Percentiles rank a stretch among this genome's conserved stretches.
phyloP scores from a whole-genome alignment of 2,113 vertebrate genomes.

The Cynoglossus semilaevis region DNA sequence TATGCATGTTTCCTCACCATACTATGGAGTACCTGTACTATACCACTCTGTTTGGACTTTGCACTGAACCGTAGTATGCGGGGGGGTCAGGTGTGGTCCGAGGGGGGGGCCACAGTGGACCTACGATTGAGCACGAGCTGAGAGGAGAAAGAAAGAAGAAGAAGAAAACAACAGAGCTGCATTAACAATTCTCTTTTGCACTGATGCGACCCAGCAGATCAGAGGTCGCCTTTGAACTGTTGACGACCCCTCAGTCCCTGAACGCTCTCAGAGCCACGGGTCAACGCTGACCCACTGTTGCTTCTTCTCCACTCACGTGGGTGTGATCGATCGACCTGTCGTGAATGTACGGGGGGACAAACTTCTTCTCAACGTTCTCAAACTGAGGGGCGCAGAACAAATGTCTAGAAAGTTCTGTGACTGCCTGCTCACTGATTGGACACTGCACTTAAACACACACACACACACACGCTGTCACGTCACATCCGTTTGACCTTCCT shows the following conservation, averaged over 20 bases:
- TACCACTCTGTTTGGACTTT: conserved; percentile 75
- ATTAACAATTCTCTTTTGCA: conserved; percentile 65
- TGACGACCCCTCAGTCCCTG: conserved; percentile 40
- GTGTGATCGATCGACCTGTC: too few relatives aligned
- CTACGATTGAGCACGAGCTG: conserved; percentile 14
- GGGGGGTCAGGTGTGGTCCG: too few relatives aligned
- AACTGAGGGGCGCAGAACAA: too few relatives aligned
- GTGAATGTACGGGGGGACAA: conserved; percentile 61
- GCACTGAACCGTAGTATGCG: conserved; percentile 76
- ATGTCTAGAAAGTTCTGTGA: too few relatives aligned
- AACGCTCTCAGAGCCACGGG: conserved; percentile 50
- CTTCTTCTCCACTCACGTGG: conserved; percentile 31
- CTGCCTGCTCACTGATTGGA: neutral
- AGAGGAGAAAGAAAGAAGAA: conserved; percentile 25
- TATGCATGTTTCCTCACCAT: conserved; percentile 76
- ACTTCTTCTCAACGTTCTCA: neutral
- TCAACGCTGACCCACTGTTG: conserved; percentile 68
- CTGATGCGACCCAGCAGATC: conserved; percentile 69
- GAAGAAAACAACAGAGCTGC: conserved; percentile 33
- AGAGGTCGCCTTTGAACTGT: conserved; percentile 65
- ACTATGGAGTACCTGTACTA: conserved; percentile 72
- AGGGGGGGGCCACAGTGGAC: conserved; percentile 42
- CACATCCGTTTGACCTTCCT: neutral
- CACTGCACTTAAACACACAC: conserved; percentile 43
- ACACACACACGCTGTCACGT: conserved; percentile 1